Base-by-base conservation (phyloP, 2,113 vertebrate genomes). In the Pachycephala philippinensis region DNA sequence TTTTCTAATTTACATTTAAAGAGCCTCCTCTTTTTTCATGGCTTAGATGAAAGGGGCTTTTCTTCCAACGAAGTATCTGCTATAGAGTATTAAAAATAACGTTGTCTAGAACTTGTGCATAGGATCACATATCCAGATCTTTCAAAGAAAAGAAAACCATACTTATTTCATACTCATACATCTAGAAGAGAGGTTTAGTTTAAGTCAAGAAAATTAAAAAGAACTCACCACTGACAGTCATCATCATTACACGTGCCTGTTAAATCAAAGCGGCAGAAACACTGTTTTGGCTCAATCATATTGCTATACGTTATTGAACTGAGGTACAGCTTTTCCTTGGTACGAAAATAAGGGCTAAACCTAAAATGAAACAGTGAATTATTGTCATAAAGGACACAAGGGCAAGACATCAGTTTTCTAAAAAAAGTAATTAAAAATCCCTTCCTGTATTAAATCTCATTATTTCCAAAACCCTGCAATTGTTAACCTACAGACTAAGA, bases 191-290 rank as follows among this genome's bases (percentile, higher is more conserved):
- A 69, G 5, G 13, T 18, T 61, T 42, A 60, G 13, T 27, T 64
- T 54, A 90, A 84, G 42, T 5, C 8, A 83, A 31, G 27, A 66
- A 74, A 75, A 75, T 35, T 28, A 33, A 57, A 26, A 85, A 88
- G 50, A 74, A 98, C 99, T 98, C 90, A 99, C 99, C 99, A 99
- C 30, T 98, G 97, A 86, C 99, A 99, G 94, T 98, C 98, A 74
- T 99, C 99, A 28, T 99, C 99, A 7, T 99, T 99, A 96, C 99
- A 99, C 0, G 99, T 99, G 82, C 99, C 99, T 1, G 99, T 99
- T 70, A 99, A 98, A 91, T 99, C 99, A 61, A 99, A 99, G 49
- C 98, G 99, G 77, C 99, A 99, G 96, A 99, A 99, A 96, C 98
- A 98, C 89, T 98, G 99, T 74, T 98, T 98, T 4, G 99, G 98